phyloP scores from a whole-genome alignment of 2,113 vertebrate species.

The Ictidomys tridecemlineatus region DNA sequence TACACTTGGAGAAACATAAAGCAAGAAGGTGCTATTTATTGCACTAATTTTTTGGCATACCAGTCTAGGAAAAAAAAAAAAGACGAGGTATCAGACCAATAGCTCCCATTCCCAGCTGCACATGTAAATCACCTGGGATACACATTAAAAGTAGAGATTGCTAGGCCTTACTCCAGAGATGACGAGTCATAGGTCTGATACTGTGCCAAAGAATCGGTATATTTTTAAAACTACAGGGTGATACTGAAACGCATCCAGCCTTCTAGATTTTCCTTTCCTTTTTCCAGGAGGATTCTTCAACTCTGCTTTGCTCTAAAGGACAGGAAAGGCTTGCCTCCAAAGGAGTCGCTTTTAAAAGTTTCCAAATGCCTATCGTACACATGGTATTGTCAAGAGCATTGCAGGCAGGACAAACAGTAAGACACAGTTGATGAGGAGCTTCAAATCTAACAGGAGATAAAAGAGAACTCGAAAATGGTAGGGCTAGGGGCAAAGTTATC shows the following conservation, averaged over 20 bases:
- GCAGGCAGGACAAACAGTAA: neutral
- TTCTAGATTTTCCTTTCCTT: neutral
- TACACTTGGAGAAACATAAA: constrained; percentile 8
- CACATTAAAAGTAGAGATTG: neutral
- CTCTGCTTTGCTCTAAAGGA: neutral
- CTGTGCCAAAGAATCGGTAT: neutral
- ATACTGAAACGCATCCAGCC: neutral
- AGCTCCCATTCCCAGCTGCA: neutral
- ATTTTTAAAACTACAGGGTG: neutral
- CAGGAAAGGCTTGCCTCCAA: neutral
- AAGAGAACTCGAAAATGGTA: neutral
- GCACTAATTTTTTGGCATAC: neutral
- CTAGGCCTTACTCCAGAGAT: neutral
- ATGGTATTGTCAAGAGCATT: no score
- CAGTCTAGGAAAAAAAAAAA: neutral
- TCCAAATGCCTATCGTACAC: accelerated
- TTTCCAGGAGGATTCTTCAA: neutral
- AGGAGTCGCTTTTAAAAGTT: neutral
- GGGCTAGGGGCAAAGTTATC: neutral
- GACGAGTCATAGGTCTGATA: neutral
- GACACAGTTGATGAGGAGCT: neutral
- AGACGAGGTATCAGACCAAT: neutral
- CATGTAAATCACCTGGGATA: neutral
- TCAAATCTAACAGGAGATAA: neutral
- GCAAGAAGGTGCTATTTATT: neutral